These are phyloP conservation scores for Meleagris gallopavo DNA, from an alignment of 2,113 vertebrate species.

Conservation along the genomic window DNA sequence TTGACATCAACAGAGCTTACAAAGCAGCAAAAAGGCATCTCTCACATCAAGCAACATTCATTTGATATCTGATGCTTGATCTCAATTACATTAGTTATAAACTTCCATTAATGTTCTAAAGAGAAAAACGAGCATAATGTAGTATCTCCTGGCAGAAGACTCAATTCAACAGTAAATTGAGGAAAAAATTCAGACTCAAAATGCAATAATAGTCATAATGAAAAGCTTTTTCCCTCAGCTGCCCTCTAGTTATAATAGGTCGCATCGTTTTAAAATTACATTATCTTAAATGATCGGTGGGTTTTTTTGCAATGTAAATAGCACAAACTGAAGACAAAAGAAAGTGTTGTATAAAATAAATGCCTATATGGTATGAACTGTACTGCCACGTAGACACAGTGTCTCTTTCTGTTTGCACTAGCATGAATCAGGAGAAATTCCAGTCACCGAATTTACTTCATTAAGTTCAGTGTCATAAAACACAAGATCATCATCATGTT, in stretches of 20 bases:
- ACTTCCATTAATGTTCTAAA: background rate
- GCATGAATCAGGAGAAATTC: background rate
- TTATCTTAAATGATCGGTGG: background rate
- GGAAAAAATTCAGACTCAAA: background rate
- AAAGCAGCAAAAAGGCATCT: background rate
- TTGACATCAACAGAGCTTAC: background rate
- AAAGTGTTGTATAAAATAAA: background rate
- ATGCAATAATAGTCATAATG: background rate
- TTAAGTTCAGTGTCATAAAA: background rate
- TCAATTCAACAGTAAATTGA: background rate
- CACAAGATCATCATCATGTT: background rate
- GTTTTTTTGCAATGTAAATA: background rate
- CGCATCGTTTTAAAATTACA: slow-evolving; percentile 6
- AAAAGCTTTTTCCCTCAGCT: background rate
- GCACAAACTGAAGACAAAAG: background rate
- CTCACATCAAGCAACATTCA: background rate
- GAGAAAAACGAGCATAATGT: background rate
- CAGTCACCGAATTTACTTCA: background rate
- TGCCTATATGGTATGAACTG: fast-evolving
- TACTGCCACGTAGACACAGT: background rate
- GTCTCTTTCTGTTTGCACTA: background rate
- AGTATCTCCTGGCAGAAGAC: background rate
- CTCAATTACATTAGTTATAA: slow-evolving; percentile 27
- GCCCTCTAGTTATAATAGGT: background rate
- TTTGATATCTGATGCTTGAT: background rate